Base-by-base conservation (phyloP, 2,888 invertebrate species). In the Nemapogon koenigi region DNA sequence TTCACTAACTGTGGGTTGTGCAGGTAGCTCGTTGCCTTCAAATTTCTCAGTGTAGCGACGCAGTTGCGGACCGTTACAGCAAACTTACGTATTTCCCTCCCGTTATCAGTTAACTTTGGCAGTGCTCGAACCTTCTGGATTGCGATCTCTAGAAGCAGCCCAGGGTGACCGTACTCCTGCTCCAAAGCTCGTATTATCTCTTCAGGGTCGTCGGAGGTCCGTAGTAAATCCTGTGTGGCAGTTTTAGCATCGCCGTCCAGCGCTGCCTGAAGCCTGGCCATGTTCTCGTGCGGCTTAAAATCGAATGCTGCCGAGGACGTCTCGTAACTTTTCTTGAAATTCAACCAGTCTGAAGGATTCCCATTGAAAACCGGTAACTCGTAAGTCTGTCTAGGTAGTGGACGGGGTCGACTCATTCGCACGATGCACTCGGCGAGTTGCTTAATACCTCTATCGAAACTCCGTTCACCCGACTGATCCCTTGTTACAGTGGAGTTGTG, bases 1-100 rank as follows among this genome's bases (percentile, higher is more conserved):
- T n/a, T 4, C n/a, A 27, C 28, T 6, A 27, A n/a, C 28, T 27
- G 28, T 14, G 28, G 28, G 28, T n/a, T 27, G 28, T 27, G n/a
- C 4, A 27, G n/a, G 28, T 27, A 27, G n/a, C 28, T 14, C 11
- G n/a, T 14, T 4, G 4, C n/a, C n/a, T 27, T 14, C 4, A 27
- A 11, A n/a, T 27, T 14, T 4, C 4, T 4, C 6, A 27, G n/a
- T 4, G 14, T 14, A 4, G 28, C 28, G 4, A 27, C 28, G 14
- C 28, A 27, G 14, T 27, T 27, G n/a, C 28, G 4, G 4, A 27
- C 28, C 13, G 28, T 14, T 4, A 27, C 28, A 4, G 28, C 28
- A 14, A 27, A 27, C n/a, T 27, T 14, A 14, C 28, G 4, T 4
- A 27, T n/a, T 27, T 27, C 28, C 11, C 28, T n/a, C 11, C 28